These are phyloP conservation scores for Lates calcarifer DNA, from an alignment of 2,113 vertebrate genomes.

Conservation along the genomic window DNA sequence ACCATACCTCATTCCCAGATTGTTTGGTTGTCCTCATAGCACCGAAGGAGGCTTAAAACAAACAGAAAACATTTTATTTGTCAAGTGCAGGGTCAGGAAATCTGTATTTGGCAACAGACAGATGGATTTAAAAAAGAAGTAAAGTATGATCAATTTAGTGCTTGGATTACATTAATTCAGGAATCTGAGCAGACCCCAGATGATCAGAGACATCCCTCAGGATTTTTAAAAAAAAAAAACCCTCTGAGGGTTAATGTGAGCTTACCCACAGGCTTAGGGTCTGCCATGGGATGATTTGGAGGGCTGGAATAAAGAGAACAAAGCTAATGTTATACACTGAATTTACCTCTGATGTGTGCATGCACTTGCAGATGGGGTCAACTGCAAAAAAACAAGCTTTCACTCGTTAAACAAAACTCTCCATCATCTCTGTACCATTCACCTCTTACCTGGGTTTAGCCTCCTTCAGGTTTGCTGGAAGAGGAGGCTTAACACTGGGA, in stretches of 20 bases:
- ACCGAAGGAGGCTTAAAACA: slow-evolving; percentile 51
- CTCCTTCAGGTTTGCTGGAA: slow-evolving; percentile 67
- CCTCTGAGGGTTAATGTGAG: not conserved
- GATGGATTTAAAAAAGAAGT: not conserved
- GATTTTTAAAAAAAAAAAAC: not conserved
- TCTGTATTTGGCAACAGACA: not conserved
- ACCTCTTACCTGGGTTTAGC: slow-evolving; percentile 67
- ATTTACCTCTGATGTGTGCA: slow-evolving; percentile 4
- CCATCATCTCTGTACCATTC: not conserved
- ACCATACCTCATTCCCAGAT: slow-evolving; percentile 69
- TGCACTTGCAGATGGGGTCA: not conserved
- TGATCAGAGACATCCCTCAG: slow-evolving; percentile 5
- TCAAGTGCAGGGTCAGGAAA: not conserved
- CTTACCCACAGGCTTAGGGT: slow-evolving; percentile 69
- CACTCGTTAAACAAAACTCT: not conserved
- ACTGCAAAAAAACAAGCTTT: not conserved
- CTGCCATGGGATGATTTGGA: slow-evolving; percentile 48
- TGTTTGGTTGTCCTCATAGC: slow-evolving; percentile 44
- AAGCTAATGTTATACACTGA: not conserved
- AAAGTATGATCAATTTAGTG: not conserved
- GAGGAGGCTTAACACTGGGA: slow-evolving; percentile 57
- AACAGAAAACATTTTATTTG: slow-evolving; percentile 18
- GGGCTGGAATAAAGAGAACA: slow-evolving; percentile 65
- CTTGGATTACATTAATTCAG: slow-evolving; percentile 7
- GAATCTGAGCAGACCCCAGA: slow-evolving; percentile 9